A percentile compares a stretch with the other conserved stretches of the same genome.
Conservation (phyloP, 2,888 invertebrate genomes). For the Sipha maydis region DNA sequence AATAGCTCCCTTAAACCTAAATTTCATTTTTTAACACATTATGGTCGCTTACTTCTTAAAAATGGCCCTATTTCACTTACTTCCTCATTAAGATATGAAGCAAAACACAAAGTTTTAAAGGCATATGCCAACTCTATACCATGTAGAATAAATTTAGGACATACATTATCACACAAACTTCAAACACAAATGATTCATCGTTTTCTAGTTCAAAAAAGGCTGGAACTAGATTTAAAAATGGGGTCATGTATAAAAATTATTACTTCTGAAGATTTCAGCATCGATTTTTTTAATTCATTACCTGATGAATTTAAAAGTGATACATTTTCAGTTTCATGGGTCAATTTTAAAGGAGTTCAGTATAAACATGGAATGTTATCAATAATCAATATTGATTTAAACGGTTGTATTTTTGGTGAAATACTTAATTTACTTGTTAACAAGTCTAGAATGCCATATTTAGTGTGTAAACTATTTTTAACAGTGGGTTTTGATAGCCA, state of each 20-base stretch:
- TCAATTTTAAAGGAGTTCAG: neutral
- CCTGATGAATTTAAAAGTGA: too few species aligned
- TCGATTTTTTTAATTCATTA: too few species aligned
- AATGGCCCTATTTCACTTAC: slow-evolving; percentile 40
- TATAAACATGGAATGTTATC: neutral
- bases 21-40: slow-evolving; percentile 63
- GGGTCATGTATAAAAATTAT: neutral
- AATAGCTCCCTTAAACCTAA: slow-evolving; percentile 63
- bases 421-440: too few species aligned
- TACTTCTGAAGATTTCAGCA: neutral
- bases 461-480: too few species aligned
- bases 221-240: neutral
- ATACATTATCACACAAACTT: neutral
- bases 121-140: neutral
- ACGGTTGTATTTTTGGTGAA: too few species aligned
- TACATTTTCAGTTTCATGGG: neutral
- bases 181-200: neutral
- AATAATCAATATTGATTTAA: neutral
- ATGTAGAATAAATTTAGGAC: neutral
- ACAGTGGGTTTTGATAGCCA: neutral
- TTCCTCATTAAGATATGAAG: slow-evolving; percentile 42
- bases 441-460: too few species aligned
- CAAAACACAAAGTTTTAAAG: slow-evolving; percentile 41
- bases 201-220: neutral
- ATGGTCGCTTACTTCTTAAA: slow-evolving; percentile 31